phyloP scores from a whole-genome alignment of 2,888 invertebrate species.

The Plebejus argus region DNA sequence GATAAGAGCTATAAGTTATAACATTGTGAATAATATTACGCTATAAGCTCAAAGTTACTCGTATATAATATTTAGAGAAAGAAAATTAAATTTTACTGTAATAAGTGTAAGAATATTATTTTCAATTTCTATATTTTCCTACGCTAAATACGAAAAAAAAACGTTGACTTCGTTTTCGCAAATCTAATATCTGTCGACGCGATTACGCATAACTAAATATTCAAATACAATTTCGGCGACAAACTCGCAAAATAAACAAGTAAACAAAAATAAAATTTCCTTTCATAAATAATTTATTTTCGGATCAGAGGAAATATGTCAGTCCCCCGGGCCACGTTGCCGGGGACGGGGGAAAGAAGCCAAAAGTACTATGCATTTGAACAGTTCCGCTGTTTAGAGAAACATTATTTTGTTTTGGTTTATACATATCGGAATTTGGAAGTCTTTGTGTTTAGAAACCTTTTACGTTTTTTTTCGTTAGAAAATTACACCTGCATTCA shows the following conservation, averaged over 20 bases:
- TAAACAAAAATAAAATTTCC: not conserved
- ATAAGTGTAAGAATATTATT: not conserved
- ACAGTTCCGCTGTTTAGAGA: too few relatives aligned
- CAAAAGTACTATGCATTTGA: not conserved
- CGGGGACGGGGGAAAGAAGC: too few relatives aligned
- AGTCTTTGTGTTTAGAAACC: too few relatives aligned
- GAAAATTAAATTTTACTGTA: too few relatives aligned
- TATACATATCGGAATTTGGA: too few relatives aligned
- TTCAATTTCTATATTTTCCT: not conserved
- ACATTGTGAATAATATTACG: not conserved
- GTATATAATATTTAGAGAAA: too few relatives aligned
- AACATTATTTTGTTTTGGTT: too few relatives aligned
- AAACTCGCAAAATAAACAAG: not conserved
- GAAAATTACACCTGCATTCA: too few relatives aligned
- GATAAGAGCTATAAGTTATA: not conserved
- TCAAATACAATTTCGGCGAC: conserved; percentile 7
- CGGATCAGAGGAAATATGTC: not conserved
- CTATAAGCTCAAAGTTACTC: too few relatives aligned
- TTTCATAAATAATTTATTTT: conserved; percentile 1
- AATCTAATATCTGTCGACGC: not conserved
- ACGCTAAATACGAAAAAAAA: not conserved
- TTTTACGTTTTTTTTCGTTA: too few relatives aligned
- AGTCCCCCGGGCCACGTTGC: not conserved
- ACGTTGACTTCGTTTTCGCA: not conserved
- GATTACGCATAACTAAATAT: conserved; percentile 16